These are phyloP conservation scores for Microcebus griseorufus DNA, from an alignment of 2,113 vertebrate species.

Conservation along the genomic window DNA sequence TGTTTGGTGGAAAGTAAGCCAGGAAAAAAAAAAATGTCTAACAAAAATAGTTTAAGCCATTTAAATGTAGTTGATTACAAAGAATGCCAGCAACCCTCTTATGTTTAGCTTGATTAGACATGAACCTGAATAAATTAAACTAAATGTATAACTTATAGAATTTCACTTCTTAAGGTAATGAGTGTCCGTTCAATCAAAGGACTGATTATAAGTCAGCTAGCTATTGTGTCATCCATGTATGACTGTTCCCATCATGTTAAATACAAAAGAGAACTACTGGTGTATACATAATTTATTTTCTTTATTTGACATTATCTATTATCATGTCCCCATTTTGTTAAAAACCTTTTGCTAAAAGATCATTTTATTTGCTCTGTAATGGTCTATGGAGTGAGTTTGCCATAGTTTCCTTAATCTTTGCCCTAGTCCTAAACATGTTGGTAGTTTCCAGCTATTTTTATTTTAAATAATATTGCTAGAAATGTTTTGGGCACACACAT, in stretches of 20 bases:
- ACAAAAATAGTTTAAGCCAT: conserved; percentile 66
- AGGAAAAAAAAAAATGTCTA: conserved; percentile 51
- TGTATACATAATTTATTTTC: neutral
- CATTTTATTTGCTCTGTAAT: neutral
- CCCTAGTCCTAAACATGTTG: neutral
- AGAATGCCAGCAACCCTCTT: conserved; percentile 22
- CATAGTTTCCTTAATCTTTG: neutral
- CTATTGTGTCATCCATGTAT: neutral
- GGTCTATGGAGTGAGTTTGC: neutral
- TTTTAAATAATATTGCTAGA: neutral
- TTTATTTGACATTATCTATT: neutral
- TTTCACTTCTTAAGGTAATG: conserved; percentile 55
- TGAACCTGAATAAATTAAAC: conserved; percentile 63
- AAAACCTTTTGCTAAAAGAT: neutral
- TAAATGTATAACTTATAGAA: conserved; percentile 54
- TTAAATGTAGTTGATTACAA: conserved; percentile 80
- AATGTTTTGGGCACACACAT: neutral
- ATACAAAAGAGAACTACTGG: neutral
- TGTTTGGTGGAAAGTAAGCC: conserved; percentile 23
- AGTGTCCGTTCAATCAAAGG: conserved; percentile 55
- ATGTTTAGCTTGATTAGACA: conserved; percentile 72
- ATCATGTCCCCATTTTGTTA: neutral
- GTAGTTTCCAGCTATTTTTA: neutral
- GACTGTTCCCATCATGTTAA: neutral
- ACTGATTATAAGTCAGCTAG: neutral